A percentile compares a stretch with the other conserved stretches of the same genome.
Conservation (phyloP, 2,113 vertebrate genomes). For the Odocoileus virginianus region DNA sequence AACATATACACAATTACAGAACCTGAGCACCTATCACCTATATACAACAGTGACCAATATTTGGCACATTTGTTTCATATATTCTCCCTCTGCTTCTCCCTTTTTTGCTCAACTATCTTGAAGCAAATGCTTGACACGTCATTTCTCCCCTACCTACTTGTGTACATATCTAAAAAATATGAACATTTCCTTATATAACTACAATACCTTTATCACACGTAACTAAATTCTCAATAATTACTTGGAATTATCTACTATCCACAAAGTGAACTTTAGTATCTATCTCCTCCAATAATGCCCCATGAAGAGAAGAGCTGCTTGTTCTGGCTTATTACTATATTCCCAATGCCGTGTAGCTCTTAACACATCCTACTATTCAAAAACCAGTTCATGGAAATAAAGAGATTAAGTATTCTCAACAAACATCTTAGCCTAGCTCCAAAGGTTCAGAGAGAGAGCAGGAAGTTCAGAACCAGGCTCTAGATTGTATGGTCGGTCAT, state of each 20-base stretch:
- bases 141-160: not conserved
- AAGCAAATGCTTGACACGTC: not conserved
- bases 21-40: not conserved
- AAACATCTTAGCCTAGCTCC: not conserved
- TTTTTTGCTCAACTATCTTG: not conserved
- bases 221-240: not conserved
- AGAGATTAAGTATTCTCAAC: not conserved
- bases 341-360: not conserved
- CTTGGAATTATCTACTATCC: not conserved
- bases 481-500: not conserved
- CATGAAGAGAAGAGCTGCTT: not conserved
- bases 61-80: not conserved
- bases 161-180: not conserved
- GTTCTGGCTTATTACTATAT: not conserved
- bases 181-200: not conserved
- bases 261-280: not conserved
- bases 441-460: not conserved
- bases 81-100: not conserved
- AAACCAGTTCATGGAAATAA: not conserved
- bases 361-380: not conserved
- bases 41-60: not conserved
- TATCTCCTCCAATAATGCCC: not conserved
- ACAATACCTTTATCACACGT: not conserved
- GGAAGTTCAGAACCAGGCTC: not conserved
- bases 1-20: not conserved